A percentile compares a stretch with the other conserved stretches of the same genome.
Conservation (phyloP, 2,113 vertebrate genomes). For the Halcyon malimbica region DNA sequence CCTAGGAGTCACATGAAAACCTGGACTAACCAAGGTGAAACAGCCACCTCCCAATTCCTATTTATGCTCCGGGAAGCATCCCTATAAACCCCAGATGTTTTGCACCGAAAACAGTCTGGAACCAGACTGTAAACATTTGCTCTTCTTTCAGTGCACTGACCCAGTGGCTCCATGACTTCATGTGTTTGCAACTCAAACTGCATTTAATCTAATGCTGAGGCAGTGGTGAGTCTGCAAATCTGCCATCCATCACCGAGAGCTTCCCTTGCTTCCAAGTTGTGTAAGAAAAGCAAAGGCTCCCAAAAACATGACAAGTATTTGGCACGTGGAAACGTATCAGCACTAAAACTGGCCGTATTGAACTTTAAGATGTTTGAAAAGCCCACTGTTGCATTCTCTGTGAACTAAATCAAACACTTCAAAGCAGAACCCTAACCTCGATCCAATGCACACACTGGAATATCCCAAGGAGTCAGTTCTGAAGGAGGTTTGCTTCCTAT, state of each 20-base stretch:
- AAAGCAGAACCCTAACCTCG: neutral
- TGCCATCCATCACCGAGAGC: constrained; percentile 32
- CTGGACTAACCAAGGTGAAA: neutral
- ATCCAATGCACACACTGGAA: neutral
- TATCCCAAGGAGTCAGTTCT: neutral
- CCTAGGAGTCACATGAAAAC: neutral
- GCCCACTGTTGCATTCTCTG: neutral
- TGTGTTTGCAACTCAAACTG: constrained; percentile 44
- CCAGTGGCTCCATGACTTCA: constrained; percentile 68
- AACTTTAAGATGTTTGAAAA: neutral
- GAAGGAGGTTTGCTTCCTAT: constrained; percentile 9
- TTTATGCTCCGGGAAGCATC: constrained; percentile 47
- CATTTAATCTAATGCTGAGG: constrained; percentile 1
- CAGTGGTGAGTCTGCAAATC: constrained; percentile 38
- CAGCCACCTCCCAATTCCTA: constrained; percentile 25
- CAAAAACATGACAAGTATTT: constrained; percentile 47
- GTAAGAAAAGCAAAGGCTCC: neutral
- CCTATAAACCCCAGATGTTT: constrained; percentile 44
- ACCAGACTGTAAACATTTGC: constrained; percentile 66
- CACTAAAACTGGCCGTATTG: neutral
- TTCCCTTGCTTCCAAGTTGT: constrained; percentile 3
- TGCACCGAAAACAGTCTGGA: constrained; percentile 43
- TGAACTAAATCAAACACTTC: constrained; percentile 6
- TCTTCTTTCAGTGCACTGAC: constrained; percentile 46
- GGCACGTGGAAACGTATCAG: neutral